These are phyloP conservation scores for Pachymerium ferrugineum DNA, from an alignment of 2,888 invertebrate genomes.

Conservation along the genomic window DNA sequence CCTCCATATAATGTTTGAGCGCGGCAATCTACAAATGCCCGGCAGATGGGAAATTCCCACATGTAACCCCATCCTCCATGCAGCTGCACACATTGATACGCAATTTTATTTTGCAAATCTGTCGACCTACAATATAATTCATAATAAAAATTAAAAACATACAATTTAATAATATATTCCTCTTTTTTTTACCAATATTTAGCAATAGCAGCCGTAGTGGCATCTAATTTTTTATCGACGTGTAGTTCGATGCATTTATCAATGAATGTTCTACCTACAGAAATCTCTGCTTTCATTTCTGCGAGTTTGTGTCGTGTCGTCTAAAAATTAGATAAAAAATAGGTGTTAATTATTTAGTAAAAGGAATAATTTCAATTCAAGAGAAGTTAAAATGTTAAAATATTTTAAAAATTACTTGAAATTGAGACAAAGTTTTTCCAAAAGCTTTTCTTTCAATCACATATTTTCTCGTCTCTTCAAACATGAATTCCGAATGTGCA, in stretches of 20 bases:
- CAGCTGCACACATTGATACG: constrained; percentile 48
- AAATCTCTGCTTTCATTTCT: constrained; percentile 49
- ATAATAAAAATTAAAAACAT: too few species aligned
- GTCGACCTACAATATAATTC: constrained; percentile 42
- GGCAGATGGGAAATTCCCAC: constrained; percentile 50
- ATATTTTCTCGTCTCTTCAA: constrained; percentile 49
- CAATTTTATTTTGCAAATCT: constrained; percentile 48
- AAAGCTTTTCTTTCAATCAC: constrained; percentile 50
- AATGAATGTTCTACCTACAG: constrained; percentile 47
- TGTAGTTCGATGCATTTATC: constrained; percentile 48
- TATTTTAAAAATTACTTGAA: constrained; percentile 43
- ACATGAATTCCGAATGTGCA: constrained; percentile 48
- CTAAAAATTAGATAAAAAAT: constrained; percentile 39
- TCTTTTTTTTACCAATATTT: constrained; percentile 48
- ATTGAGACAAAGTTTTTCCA: constrained; percentile 46
- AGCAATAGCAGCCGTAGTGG: constrained; percentile 49
- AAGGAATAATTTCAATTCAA: too few species aligned
- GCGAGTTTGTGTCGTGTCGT: constrained; percentile 50
- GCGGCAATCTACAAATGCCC: constrained; percentile 47
- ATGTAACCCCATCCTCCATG: constrained; percentile 52
- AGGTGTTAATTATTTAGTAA: not conserved
- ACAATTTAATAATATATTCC: too few species aligned
- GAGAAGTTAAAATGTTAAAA: not conserved
- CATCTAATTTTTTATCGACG: constrained; percentile 44
- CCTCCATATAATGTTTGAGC: constrained; percentile 51